Evolutionary conservation across 1,140 invertebrate species (phyloP).

Genomic region (Drosophila lowei): DNA sequence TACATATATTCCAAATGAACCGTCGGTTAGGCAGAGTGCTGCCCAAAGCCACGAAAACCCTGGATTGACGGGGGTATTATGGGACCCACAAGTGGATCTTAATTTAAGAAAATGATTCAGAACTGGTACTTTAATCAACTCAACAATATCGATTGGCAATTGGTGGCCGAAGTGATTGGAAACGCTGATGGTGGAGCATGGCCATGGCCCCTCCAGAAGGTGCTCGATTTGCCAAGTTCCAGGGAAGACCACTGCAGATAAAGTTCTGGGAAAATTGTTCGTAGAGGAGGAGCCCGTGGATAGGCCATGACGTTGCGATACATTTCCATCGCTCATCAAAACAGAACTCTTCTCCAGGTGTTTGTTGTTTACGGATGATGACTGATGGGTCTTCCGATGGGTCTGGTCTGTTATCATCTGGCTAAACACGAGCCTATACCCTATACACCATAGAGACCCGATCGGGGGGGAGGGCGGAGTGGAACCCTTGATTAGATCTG

Average conservation of each 20-base stretch:
- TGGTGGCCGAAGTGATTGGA: background rate
- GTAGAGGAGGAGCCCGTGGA: background rate
- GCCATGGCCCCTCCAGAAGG: constrained; percentile 25
- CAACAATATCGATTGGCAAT: constrained; percentile 30
- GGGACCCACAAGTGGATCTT: background rate
- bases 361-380: constrained; percentile 10
- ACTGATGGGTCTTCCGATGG: background rate
- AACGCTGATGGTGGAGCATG: constrained; percentile 6
- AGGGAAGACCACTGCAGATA: constrained; percentile 63
- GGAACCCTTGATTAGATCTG: constrained; percentile 39
- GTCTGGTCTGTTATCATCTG: constrained; percentile 25
- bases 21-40: too few species aligned
- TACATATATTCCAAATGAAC: too few species aligned
- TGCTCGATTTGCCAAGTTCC: constrained; percentile 41
- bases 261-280: constrained; percentile 49
- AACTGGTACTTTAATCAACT: constrained; percentile 18
- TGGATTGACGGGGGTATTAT: too few species aligned
- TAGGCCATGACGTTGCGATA: constrained; percentile 5
- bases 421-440: constrained; percentile 8
- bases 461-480: background rate
- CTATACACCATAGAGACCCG: background rate
- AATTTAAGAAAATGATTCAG: constrained; percentile 43
- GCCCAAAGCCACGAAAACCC: too few species aligned
- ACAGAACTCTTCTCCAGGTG: background rate
- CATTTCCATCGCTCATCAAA: constrained; percentile 7